Evolutionary conservation across 2,113 vertebrate species (phyloP).

Genomic region (Ascaphus truei): DNA sequence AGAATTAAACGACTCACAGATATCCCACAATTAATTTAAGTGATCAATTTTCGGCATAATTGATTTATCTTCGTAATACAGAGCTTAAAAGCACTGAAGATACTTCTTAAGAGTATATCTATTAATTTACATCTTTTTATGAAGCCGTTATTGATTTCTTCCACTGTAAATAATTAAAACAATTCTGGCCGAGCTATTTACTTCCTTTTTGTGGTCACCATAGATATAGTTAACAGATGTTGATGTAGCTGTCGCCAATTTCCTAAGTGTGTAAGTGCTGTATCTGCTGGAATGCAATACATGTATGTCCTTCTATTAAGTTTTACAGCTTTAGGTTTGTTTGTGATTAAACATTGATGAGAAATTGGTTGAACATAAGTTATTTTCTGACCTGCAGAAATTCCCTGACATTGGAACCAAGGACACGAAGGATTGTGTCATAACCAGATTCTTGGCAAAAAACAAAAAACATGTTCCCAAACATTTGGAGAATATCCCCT

Average conservation of each 20-base stretch:
- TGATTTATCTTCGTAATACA: constrained; percentile 48
- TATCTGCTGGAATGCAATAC: too few species aligned
- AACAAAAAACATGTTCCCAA: constrained; percentile 99
- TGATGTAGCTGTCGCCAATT: neutral
- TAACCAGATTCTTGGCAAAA: constrained; percentile 99
- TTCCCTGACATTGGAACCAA: constrained; percentile 95
- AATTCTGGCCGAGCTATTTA: neutral
- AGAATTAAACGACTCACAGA: neutral
- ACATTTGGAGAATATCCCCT: constrained; percentile 94
- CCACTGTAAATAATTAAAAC: neutral
- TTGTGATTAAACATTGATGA: neutral
- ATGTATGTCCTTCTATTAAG: too few species aligned
- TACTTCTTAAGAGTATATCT: constrained; percentile 32
- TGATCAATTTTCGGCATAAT: constrained; percentile 42
- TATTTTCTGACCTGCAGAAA: constrained; percentile 83
- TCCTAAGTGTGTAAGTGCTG: neutral
- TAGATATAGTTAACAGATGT: neutral
- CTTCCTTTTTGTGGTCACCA: neutral
- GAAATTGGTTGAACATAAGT: neutral
- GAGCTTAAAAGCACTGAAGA: constrained; percentile 38
- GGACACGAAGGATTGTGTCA: constrained; percentile 91
- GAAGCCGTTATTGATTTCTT: constrained; percentile 15
- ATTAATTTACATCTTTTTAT: constrained; percentile 2
- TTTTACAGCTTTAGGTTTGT: too few species aligned
- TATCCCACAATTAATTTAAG: constrained; percentile 41